Evolutionary conservation across 2,797 vertebrate genomes (phyloP), one percentile per base, ranked within the genome.

Genomic region (Clarias fuscus): DNA sequence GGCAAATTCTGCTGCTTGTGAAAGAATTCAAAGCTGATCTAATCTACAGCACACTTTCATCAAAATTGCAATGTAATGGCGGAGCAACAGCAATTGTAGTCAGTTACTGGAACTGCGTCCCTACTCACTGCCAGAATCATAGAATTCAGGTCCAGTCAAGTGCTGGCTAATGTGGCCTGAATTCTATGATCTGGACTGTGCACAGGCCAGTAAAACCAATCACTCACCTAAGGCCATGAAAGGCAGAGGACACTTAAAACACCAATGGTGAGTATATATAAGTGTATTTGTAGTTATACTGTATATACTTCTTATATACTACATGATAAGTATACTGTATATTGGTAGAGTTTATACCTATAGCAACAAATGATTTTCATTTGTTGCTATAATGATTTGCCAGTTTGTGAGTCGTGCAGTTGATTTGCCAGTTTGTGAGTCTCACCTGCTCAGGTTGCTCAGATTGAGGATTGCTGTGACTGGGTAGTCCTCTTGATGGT

Each of bases 391-490:
- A n/a, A n/a, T n/a, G n/a, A n/a, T n/a, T n/a, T n/a, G 0, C 30
- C 7, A 73, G 6, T 65, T 1, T 64, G 17, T 77, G 53, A 83
- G n/a, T 80, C 91, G n/a, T n/a, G n/a, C n/a, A n/a, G n/a, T n/a
- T 20, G 15, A 65, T 11, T 53, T 43, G 0, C 30, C 7, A 73
- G 6, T 65, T 1, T 64, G 17, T 77, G 53, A 83, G n/a, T 80
- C 91, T 94, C 89, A 99, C 98, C 98, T 98, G 98, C 92, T 99
- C 98, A 18, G 78, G 61, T 81, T 97, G 94, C 89, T 96, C 96
- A 89, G 96, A 96, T 90, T 96, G 94, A 92, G 98, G 97, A 93
- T 97, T 98, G 93, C 95, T 91, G 73, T 98, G 97, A 2, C 48
- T 82, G 40, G 92, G 84, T 7, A 91, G 88, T 30, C 70, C 86